These are phyloP conservation scores for Ceratina australensis DNA, from an alignment of 1,140 invertebrate genomes.

Conservation along the genomic window DNA sequence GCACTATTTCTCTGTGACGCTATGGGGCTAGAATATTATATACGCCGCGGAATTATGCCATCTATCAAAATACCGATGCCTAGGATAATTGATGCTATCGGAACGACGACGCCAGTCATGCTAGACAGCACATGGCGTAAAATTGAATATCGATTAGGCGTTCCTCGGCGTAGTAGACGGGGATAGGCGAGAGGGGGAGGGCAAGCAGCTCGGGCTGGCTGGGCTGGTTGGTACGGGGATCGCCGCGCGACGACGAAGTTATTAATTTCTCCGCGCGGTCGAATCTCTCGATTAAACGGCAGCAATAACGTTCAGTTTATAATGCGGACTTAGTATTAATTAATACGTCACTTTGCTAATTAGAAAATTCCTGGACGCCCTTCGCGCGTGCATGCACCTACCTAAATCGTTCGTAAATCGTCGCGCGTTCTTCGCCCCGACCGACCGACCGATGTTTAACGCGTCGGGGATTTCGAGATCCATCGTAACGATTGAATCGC, in stretches of 20 bases:
- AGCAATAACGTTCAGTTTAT: slow-evolving; percentile 51
- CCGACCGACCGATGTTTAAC: too few species aligned
- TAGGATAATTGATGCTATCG: slow-evolving; percentile 69
- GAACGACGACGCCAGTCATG: slow-evolving; percentile 64
- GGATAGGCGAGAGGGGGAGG: too few species aligned
- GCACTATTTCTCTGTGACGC: slow-evolving; percentile 56
- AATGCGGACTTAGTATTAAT: slow-evolving; percentile 50
- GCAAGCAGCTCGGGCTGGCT: not conserved
- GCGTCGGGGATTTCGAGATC: not conserved
- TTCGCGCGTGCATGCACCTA: not conserved
- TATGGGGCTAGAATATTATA: slow-evolving; percentile 61
- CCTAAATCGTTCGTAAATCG: not conserved
- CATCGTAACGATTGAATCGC: slow-evolving; percentile 6
- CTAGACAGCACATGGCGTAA: slow-evolving; percentile 68
- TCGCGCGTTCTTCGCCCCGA: too few species aligned
- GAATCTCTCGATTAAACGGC: slow-evolving; percentile 62
- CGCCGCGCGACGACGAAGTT: slow-evolving; percentile 52
- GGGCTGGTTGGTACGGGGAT: slow-evolving; percentile 40
- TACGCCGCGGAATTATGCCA: slow-evolving; percentile 63
- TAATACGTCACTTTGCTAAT: slow-evolving; percentile 45
- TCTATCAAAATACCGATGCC: slow-evolving; percentile 67
- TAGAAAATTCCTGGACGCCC: not conserved
- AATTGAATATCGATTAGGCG: slow-evolving; percentile 68
- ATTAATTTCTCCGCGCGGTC: slow-evolving; percentile 57
- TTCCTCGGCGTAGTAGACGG: slow-evolving; percentile 22